Evolutionary conservation across 2,888 invertebrate species (phyloP).

Genomic region (Euplagia quadripunctaria): DNA sequence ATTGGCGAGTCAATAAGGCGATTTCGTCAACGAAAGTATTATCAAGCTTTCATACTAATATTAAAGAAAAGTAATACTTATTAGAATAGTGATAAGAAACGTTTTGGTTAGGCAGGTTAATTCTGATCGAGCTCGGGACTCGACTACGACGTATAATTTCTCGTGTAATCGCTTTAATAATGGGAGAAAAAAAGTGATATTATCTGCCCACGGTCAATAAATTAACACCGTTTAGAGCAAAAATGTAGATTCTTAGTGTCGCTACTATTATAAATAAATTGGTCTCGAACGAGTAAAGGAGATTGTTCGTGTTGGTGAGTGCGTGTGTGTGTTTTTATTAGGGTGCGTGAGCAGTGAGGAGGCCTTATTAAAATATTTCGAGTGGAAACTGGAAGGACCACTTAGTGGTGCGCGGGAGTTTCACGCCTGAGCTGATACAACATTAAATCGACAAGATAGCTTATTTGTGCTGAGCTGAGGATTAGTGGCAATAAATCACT

Average conservation of each 20-base stretch:
- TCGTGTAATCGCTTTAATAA: slow-evolving; percentile 87
- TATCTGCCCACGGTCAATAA: slow-evolving; percentile 88
- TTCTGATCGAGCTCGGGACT: slow-evolving; percentile 72
- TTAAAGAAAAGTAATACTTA: slow-evolving; percentile 60
- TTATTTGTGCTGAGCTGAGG: slow-evolving; percentile 87
- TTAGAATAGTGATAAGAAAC: slow-evolving; percentile 49
- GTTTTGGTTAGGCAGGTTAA: slow-evolving; percentile 43
- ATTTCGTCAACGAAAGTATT: slow-evolving; percentile 83
- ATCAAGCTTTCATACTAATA: slow-evolving; percentile 56
- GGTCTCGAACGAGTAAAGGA: slow-evolving; percentile 71
- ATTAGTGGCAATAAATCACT: slow-evolving; percentile 87
- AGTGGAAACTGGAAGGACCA: slow-evolving; percentile 88
- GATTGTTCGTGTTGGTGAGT: slow-evolving; percentile 71
- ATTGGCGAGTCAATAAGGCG: slow-evolving; percentile 85
- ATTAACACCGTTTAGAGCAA: slow-evolving; percentile 88
- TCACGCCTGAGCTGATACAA: slow-evolving; percentile 87
- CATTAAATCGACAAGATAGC: slow-evolving; percentile 88
- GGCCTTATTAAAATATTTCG: slow-evolving; percentile 88
- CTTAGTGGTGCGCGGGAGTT: slow-evolving; percentile 87
- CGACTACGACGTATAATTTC: slow-evolving; percentile 85
- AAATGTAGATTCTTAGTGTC: slow-evolving; percentile 87
- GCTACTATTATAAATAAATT: slow-evolving; percentile 86
- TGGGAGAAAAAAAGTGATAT: slow-evolving; percentile 86
- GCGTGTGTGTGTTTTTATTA: slow-evolving; percentile 84
- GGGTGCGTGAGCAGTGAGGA: slow-evolving; percentile 86